These are phyloP conservation scores for Phocides pigmalion DNA, from an alignment of 1,140 invertebrate genomes.

Conservation along the genomic window DNA sequence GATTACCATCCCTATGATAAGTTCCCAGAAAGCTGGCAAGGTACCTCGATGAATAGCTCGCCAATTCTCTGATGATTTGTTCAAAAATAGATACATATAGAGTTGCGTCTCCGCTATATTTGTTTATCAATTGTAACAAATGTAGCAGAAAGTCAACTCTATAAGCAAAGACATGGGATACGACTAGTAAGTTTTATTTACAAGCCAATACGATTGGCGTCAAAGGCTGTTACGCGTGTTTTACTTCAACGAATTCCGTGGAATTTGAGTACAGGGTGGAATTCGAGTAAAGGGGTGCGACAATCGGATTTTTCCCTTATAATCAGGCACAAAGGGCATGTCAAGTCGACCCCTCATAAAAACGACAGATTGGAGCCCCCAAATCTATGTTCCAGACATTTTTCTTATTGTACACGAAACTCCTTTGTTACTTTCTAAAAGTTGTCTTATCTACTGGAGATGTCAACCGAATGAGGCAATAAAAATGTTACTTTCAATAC, in stretches of 20 bases:
- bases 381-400: slow-evolving; percentile 35
- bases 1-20: no score
- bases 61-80: no score
- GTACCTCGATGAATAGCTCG: no score
- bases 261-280: slow-evolving; percentile 25
- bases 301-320: slow-evolving; percentile 39
- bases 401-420: slow-evolving; percentile 29
- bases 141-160: no score
- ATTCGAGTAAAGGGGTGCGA: slow-evolving; percentile 22
- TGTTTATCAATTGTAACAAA: not conserved
- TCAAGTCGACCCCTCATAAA: slow-evolving; percentile 41
- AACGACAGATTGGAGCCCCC: slow-evolving; percentile 39
- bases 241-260: slow-evolving; percentile 26
- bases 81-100: no score
- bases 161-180: not conserved
- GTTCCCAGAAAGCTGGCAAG: no score
- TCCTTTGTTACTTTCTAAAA: slow-evolving; percentile 5
- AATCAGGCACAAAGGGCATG: slow-evolving; percentile 39
- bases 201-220: slow-evolving; percentile 33
- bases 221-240: slow-evolving; percentile 35
- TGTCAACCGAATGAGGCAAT: slow-evolving; percentile 11
- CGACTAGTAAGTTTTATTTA: slow-evolving; percentile 13
- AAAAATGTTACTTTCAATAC: slow-evolving; percentile 4
- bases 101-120: no score
- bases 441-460: slow-evolving; percentile 15